Evolutionary conservation across 2,888 invertebrate species (phyloP), one percentile per base, ranked within the genome.

Genomic region (Drosophila greeni): DNA sequence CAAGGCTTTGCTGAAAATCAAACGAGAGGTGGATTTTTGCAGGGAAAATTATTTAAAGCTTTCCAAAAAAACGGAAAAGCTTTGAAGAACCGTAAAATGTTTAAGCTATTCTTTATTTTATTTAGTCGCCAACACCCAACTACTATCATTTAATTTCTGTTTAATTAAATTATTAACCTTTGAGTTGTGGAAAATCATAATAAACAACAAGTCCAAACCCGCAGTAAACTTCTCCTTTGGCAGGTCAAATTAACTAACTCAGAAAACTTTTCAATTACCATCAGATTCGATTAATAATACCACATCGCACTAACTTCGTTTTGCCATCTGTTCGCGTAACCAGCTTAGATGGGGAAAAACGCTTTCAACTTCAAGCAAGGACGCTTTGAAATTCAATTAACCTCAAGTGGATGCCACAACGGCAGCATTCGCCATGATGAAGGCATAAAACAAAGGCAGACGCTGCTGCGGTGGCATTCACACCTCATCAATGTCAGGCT

Each of bases 341-440:
- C 70, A 68, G 80, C 73, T 82, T 82, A 81, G 76, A 74, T 68
- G 66, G 80, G 54, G 45, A 56, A 72, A 76, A 76, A 57, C 75
- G 71, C 64, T 81, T 79, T 79, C 84, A 69, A 73, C 79, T 76
- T 71, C n/a, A n/a, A 58, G 40, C 60, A 66, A 70, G 75, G 67
- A 66, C 64, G 67, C 52, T 74, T 72, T 74, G 84, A 87, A 86
- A 87, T 87, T 87, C 87, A 87, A 87, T 87, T 87, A 87, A 87
- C 78, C 82, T 87, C 87, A 86, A 87, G 87, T 85, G 87, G 77
- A 78, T 73, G 76, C 76, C 70, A 66, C 74, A 59, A 71, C 69
- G 39, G 47, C 34, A 36, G 54, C 29, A 59, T 65, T 64, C 51
- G 68, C 75, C 66, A 64, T 71, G 76, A 74, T 53, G 66, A 55